Percentiles rank a stretch among this genome's conserved stretches.
Evolutionary conservation across 2,888 invertebrate species (phyloP).

Genomic region (Brachylomia viminalis): DNA sequence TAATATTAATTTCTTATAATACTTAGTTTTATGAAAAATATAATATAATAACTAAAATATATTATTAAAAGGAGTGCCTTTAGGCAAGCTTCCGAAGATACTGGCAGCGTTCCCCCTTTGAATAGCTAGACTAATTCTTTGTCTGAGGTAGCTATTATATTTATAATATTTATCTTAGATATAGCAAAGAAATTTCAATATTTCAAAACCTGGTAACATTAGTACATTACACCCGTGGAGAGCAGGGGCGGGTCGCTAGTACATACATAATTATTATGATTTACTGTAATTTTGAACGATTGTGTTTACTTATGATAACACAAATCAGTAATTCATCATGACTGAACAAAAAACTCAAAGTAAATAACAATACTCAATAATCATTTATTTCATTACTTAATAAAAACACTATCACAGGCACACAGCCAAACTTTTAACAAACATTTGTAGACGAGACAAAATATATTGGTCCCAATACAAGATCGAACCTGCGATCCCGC

Average conservation of each 20-base stretch:
- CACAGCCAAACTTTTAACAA: conserved; percentile 19
- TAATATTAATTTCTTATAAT: no score
- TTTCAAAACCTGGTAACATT: no score
- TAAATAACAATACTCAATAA: conserved; percentile 16
- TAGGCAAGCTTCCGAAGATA: no score
- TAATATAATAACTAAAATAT: no score
- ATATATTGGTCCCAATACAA: conserved; percentile 23
- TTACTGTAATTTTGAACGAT: background rate
- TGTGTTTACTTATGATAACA: background rate
- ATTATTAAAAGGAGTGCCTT: no score
- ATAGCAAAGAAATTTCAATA: no score
- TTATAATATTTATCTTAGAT: no score
- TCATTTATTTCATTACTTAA: conserved; percentile 26
- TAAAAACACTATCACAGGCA: conserved; percentile 15
- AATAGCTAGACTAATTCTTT: no score
- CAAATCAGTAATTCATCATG: background rate
- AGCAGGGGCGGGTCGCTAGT: background rate
- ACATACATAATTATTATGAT: background rate
- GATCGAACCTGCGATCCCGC: background rate
- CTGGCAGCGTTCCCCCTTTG: no score
- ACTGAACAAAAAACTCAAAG: background rate
- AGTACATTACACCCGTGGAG: background rate
- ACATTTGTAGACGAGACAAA: conserved; percentile 13
- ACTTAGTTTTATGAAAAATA: no score
- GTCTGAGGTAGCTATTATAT: no score